A percentile compares a stretch with the other conserved stretches of the same genome.
phyloP scores from a whole-genome alignment of 2,797 vertebrate genomes.

The Macropodus opercularis region DNA sequence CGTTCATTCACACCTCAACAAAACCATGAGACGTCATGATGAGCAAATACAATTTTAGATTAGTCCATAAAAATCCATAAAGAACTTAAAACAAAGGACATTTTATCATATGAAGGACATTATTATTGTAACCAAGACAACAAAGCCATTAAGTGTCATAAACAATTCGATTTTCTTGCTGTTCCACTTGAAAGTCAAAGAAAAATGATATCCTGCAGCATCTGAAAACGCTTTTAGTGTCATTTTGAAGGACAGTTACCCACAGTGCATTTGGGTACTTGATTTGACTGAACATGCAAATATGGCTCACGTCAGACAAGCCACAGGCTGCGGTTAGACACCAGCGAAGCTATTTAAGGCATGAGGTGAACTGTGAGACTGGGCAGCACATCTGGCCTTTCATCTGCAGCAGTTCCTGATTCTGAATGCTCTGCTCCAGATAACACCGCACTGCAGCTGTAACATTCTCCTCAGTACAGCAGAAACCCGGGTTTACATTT shows the following conservation, averaged over 20 bases:
- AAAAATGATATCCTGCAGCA: background rate
- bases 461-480: background rate
- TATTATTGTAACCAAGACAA: background rate
- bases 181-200: background rate
- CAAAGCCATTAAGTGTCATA: background rate
- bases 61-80: too few relatives aligned
- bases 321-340: background rate
- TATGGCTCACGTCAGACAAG: background rate
- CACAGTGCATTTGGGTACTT: background rate
- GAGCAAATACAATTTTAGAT: too few relatives aligned
- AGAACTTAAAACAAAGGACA: too few relatives aligned
- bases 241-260: background rate
- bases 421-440: slow-evolving; percentile 5
- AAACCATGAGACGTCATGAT: too few relatives aligned
- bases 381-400: background rate
- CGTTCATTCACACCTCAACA: too few relatives aligned
- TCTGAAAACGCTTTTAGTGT: background rate
- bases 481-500: slow-evolving; percentile 15
- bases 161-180: background rate
- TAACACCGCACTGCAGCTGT: background rate
- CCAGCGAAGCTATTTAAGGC: background rate
- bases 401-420: background rate
- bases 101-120: too few relatives aligned
- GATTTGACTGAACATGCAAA: background rate
- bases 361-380: background rate